Percentiles rank a stretch among this genome's conserved stretches.
phyloP scores from a whole-genome alignment of 2,113 vertebrate species.

The Varanus komodoensis region DNA sequence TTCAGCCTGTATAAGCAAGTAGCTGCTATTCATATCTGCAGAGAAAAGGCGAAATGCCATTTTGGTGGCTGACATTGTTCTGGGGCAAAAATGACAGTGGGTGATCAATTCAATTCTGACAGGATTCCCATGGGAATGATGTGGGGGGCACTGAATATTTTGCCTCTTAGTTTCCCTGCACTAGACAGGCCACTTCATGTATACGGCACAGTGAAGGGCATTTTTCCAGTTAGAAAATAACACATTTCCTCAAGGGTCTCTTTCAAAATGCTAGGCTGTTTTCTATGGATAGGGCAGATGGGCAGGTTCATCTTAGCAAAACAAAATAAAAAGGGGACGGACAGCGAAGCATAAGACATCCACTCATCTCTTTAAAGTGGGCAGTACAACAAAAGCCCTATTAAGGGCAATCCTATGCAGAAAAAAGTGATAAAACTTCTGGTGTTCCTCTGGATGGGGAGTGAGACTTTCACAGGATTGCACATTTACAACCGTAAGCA shows the following conservation, averaged over 20 bases:
- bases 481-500: no score
- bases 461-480: no score
- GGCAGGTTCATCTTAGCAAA: background rate
- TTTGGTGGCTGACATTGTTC: background rate
- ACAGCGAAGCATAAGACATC: rapidly evolving
- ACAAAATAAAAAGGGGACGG: background rate
- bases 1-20: background rate
- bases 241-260: background rate
- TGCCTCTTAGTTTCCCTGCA: no score
- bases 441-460: no score
- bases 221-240: background rate
- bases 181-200: no score
- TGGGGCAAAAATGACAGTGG: background rate
- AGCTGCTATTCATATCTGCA: background rate
- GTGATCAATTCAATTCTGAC: no score
- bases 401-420: background rate
- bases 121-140: background rate
- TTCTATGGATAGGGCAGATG: background rate
- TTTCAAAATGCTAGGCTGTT: slow-evolving; percentile 1
- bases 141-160: background rate
- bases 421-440: no score
- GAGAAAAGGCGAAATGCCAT: background rate
- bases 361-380: background rate
- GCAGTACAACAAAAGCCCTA: slow-evolving; percentile 1
- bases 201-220: background rate